phyloP scores from a whole-genome alignment of 2,797 vertebrate species.

The Heliangelus exortis region DNA sequence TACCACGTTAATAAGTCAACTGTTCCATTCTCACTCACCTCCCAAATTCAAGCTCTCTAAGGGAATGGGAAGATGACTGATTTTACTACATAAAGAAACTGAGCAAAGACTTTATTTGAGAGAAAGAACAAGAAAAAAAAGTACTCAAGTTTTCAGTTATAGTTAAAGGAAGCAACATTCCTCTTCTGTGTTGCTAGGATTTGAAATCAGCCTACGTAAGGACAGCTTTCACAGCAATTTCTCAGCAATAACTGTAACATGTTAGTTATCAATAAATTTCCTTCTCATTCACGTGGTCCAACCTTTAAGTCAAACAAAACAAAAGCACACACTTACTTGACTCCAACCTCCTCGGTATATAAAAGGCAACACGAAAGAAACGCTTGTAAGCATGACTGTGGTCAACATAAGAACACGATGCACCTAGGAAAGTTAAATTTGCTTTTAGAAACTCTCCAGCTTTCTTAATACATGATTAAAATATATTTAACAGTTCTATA shows the following conservation, averaged over 20 bases:
- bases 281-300: not conserved
- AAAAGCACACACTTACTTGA: slow-evolving; percentile 69
- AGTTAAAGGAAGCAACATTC: not conserved
- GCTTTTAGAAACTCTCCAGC: not conserved
- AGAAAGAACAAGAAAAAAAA: not conserved
- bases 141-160: not conserved
- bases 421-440: slow-evolving; percentile 73
- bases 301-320: not conserved
- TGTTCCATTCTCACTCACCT: not conserved
- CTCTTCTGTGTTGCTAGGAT: not conserved
- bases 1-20: not conserved
- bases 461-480: not conserved
- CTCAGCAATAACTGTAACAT: not conserved
- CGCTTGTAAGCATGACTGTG: slow-evolving; percentile 78
- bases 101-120: not conserved
- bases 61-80: not conserved
- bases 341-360: slow-evolving; percentile 88
- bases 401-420: slow-evolving; percentile 85
- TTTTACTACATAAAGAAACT: not conserved
- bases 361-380: slow-evolving; percentile 86
- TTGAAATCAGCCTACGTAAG: not conserved
- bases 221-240: not conserved
- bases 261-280: not conserved
- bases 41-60: not conserved
- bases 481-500: not conserved